Base-by-base conservation (phyloP, 2,113 vertebrate species). In the Rana temporaria region DNA sequence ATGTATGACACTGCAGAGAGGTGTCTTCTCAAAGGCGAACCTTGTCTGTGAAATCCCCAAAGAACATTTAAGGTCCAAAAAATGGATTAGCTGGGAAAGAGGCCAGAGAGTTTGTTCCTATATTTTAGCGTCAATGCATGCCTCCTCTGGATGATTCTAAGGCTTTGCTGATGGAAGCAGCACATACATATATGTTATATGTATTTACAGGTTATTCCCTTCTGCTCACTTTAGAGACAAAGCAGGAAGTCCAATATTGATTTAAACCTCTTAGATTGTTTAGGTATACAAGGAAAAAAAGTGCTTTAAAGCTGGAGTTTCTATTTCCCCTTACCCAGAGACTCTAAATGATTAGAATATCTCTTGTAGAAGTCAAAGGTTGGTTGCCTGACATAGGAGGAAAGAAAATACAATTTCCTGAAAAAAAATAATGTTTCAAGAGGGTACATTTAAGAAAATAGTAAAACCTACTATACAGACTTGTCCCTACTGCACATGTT, bases 401-500 rank as follows among this genome's bases (percentile, higher is more conserved):
- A 52, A 78, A 78, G 19, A 78, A 65, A 81, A 73, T 53, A 81
- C 12, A 81, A 42, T 75, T 57, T 75, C 57, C 56, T 60, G 30
- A 16, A 52, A 73, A 73, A 81, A 55, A 81, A 62, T 22, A 66
- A 30, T 30, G 26, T 24, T 70, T 62, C 71, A 42, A 57, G 16
- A 48, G 20, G 79, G 59, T 72, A 24, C 67, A 68, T 68, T 68
- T 79, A 69, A 70, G 78, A 79, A 75, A 79, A 79, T 69, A 79
- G 66, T 52, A 81, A 62, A 81, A 53, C 69, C 60, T 75, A 81
- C 57, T 81, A 26, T 81, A 70, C 78, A 79, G 22, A 72, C 65
- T 59, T 64, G 42, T 73, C 67, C 79, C 79, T 73, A 73, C 57
- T 72, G 79, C 79, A 81, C 60, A 74, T 82, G 74, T 57, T 82